Evolutionary conservation across 1,140 invertebrate species (phyloP).

Genomic region (Sycophila sp.): DNA sequence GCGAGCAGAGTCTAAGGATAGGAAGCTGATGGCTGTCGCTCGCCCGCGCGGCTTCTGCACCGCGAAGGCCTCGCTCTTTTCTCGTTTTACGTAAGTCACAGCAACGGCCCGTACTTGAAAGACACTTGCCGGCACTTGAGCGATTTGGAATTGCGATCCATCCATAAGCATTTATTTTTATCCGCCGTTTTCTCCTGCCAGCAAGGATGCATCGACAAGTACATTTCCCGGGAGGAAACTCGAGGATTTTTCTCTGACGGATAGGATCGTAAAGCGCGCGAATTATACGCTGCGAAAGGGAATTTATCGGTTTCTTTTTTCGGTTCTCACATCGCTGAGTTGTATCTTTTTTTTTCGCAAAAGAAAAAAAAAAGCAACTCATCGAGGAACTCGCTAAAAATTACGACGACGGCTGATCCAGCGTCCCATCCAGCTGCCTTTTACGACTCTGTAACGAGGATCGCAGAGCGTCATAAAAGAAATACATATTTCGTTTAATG

Average conservation of each 20-base stretch:
- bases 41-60: neutral
- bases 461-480: no score
- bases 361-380: no score
- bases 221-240: conserved; percentile 1
- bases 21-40: neutral
- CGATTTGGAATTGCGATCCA: conserved; percentile 27
- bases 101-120: conserved; percentile 3
- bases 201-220: conserved; percentile 9
- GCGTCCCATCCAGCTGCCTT: no score
- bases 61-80: conserved; percentile 12
- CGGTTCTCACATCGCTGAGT: no score
- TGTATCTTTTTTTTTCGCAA: no score
- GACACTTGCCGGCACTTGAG: conserved; percentile 14
- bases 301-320: no score
- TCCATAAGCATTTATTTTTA: neutral
- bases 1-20: neutral
- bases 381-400: no score
- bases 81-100: conserved; percentile 22
- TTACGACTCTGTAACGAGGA: no score
- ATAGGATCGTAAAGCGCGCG: neutral
- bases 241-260: no score
- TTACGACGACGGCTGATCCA: no score
- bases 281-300: neutral
- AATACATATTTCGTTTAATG: no score
- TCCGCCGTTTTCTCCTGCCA: neutral